Evolutionary conservation across 2,113 vertebrate genomes (phyloP), one percentile per base, ranked within the genome.

Genomic region (Coptodon rendalli): DNA sequence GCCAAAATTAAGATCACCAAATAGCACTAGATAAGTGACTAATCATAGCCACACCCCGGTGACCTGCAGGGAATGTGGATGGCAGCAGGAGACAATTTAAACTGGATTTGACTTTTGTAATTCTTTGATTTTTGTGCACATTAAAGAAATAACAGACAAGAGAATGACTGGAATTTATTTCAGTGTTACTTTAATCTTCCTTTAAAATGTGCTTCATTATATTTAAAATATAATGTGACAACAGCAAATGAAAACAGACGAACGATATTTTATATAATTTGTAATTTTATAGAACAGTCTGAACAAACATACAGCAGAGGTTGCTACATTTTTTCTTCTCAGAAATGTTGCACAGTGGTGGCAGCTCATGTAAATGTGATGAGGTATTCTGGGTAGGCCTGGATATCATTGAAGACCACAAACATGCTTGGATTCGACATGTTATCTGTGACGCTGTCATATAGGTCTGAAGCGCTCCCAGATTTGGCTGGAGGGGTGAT

Each of bases 381-480:
- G 1, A 98, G 93, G 80, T 97, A 97, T 73, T 97, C 97, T 13
- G 97, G 97, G 71, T 98, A 98, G 1, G 97, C 97, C 84, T 97
- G 96, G 27, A 95, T 90, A 80, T 98, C 97, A 68, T 88, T 92
- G 89, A 97, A 98, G 63, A 97, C 92, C 7, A 98, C 83, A 59
- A 97, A 98, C 90, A 98, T 95, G 12, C 43, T 16, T 4, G 97
- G 97, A 0, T 7, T 48, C 0, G 0, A 5, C 0, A n/a, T 0
- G 0, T 90, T 43, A 81, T 98, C 96, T 4, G 94, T 93, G 10
- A 97, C 96, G 4, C 96, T 97, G 87, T 98, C 56, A 52, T 90
- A 98, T 1, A 96, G 94, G 56, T 97, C 96, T 6, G 90, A 73
- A 1, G 88, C 4, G 14, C 86, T 94, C 5, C 7, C 16, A 2